Evolutionary conservation across 2,797 vertebrate species (phyloP).

Genomic region (Clarias laeviceps): DNA sequence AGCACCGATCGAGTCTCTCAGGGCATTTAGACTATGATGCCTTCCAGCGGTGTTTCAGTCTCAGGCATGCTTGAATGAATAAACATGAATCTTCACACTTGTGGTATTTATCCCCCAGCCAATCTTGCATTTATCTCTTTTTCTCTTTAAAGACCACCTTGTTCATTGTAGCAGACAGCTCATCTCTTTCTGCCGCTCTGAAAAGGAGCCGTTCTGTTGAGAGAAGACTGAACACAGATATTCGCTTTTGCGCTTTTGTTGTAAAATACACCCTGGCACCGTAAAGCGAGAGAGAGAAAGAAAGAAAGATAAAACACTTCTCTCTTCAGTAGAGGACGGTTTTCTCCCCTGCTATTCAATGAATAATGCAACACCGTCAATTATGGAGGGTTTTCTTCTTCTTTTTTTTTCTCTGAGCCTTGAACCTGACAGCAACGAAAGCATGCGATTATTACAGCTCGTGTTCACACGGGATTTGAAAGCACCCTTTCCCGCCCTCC

Average conservation of each 20-base stretch:
- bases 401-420: conserved; percentile 42
- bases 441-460: conserved; percentile 44
- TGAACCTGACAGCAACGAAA: conserved; percentile 44
- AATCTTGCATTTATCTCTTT: neutral
- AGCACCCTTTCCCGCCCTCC: neutral
- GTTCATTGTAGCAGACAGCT: conserved; percentile 6
- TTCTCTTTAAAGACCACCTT: conserved; percentile 17
- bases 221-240: conserved; percentile 30
- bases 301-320: conserved; percentile 16
- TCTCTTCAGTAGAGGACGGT: conserved; percentile 26
- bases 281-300: neutral
- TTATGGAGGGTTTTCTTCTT: conserved; percentile 42
- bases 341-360: conserved; percentile 46
- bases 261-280: conserved; percentile 37
- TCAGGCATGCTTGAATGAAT: conserved; percentile 2
- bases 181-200: neutral
- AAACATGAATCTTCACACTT: neutral
- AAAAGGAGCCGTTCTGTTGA: conserved; percentile 18
- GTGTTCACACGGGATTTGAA: conserved; percentile 41
- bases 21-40: conserved; percentile 2
- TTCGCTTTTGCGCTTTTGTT: conserved; percentile 35
- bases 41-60: neutral
- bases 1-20: neutral
- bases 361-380: conserved; percentile 61
- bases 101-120: conserved; percentile 25